Percentiles rank a stretch among this genome's conserved stretches.
Evolutionary conservation across 2,888 invertebrate species (phyloP).

Genomic region (Falcaria lacertinaria): DNA sequence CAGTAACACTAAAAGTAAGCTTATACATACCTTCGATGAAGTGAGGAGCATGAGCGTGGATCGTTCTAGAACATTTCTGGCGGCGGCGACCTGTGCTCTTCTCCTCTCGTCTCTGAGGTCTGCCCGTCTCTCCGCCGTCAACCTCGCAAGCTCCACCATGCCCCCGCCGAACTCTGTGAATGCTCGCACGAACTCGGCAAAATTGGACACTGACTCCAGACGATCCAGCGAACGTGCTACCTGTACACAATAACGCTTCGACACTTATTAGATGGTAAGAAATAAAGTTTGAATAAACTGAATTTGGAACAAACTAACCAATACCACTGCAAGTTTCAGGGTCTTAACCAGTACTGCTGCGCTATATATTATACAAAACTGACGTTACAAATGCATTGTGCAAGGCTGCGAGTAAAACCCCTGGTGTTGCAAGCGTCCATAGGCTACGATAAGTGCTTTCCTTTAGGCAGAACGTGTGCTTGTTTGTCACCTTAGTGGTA

Average conservation of each 20-base stretch:
- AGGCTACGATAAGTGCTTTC: too few relatives aligned
- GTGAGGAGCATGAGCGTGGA: slow-evolving; percentile 98
- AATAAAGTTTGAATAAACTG: slow-evolving; percentile 22
- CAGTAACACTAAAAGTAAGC: background rate
- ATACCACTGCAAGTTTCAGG: too few relatives aligned
- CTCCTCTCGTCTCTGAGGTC: slow-evolving; percentile 95
- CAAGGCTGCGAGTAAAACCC: too few relatives aligned
- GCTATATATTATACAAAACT: too few relatives aligned
- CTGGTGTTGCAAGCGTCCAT: too few relatives aligned
- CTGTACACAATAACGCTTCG: slow-evolving; percentile 47
- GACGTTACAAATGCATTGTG: too few relatives aligned
- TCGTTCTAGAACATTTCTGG: slow-evolving; percentile 95
- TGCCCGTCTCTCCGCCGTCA: slow-evolving; percentile 90
- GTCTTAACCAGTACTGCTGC: too few relatives aligned
- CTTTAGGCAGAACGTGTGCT: too few relatives aligned
- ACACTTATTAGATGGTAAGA: slow-evolving; percentile 12
- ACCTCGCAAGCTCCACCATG: slow-evolving; percentile 98
- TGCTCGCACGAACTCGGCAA: slow-evolving; percentile 98
- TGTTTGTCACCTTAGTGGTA: too few relatives aligned
- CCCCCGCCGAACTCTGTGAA: slow-evolving; percentile 99
- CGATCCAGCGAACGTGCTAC: slow-evolving; percentile 90
- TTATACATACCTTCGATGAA: slow-evolving; percentile 91
- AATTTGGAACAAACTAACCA: too few relatives aligned
- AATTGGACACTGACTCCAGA: slow-evolving; percentile 92
- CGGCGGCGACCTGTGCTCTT: slow-evolving; percentile 97